These are phyloP conservation scores for Caenorhabditis drosophilae DNA, from an alignment of 2,888 invertebrate genomes.

Conservation along the genomic window DNA sequence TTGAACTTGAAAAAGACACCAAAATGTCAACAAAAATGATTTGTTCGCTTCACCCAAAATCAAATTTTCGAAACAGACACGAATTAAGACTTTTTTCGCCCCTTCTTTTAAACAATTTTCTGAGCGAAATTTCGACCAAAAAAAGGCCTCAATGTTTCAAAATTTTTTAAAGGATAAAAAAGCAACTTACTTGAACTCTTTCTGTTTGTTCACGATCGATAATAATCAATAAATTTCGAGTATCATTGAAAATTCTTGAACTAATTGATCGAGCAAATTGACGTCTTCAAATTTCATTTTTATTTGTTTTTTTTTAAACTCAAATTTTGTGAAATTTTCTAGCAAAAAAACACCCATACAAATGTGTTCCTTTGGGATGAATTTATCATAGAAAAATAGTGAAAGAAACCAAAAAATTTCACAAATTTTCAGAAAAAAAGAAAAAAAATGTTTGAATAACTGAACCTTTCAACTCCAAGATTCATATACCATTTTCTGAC, in stretches of 20 bases:
- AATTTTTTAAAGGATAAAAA: no score
- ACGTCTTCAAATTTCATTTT: constrained; percentile 45
- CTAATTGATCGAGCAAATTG: constrained; percentile 57
- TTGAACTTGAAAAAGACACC: no score
- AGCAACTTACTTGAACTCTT: constrained; percentile 59
- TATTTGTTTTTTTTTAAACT: constrained; percentile 4
- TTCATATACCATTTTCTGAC: constrained; percentile 55
- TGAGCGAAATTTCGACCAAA: background rate
- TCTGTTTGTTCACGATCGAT: constrained; percentile 62
- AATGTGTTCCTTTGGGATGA: background rate
- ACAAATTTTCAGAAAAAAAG: background rate
- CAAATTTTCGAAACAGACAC: background rate
- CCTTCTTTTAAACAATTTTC: no score
- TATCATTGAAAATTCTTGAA: constrained; percentile 63
- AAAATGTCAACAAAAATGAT: no score
- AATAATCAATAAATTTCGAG: constrained; percentile 62
- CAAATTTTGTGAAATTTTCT: background rate
- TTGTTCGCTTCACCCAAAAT: no score
- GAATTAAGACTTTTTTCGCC: background rate
- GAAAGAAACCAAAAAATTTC: background rate
- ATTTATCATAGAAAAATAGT: background rate
- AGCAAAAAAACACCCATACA: background rate
- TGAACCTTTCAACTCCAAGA: constrained; percentile 47
- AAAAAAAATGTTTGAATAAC: no score
- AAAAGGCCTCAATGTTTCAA: no score